A percentile compares a stretch with the other conserved stretches of the same genome.
These are phyloP conservation scores for Tachina lurida DNA, from an alignment of 2,888 invertebrate species.

Conservation along the genomic window DNA sequence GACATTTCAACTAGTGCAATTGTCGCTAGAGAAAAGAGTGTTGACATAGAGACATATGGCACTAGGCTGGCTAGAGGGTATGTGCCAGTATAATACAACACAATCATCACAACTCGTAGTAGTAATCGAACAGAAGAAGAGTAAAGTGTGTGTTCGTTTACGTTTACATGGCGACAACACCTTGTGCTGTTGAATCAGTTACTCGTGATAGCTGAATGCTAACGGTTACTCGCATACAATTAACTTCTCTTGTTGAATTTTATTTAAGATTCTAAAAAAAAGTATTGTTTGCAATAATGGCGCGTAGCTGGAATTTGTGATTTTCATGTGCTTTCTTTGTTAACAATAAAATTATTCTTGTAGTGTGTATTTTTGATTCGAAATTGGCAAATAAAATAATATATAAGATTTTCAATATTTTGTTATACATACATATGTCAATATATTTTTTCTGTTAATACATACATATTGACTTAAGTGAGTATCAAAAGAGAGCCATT, in stretches of 20 bases:
- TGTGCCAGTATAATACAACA: conserved; percentile 12
- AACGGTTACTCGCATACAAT: conserved; percentile 71
- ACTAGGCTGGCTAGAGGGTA: no score
- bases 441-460: background rate
- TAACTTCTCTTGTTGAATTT: conserved; percentile 19
- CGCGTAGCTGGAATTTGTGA: conserved; percentile 59
- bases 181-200: conserved; percentile 72
- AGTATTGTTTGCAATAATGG: conserved; percentile 48
- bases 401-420: conserved; percentile 1
- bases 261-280: conserved; percentile 1
- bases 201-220: conserved; percentile 73
- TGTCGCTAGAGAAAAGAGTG: no score
- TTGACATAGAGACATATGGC: no score
- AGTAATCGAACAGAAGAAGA: conserved; percentile 44
- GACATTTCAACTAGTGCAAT: no score
- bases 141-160: conserved; percentile 59
- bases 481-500: conserved; percentile 22
- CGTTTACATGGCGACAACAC: conserved; percentile 72
- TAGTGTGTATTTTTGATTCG: background rate
- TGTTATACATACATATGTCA: background rate
- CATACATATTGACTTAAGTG: conserved; percentile 33
- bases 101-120: conserved; percentile 45
- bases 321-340: background rate
- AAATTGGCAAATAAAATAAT: conserved; percentile 8
- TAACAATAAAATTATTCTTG: conserved; percentile 7